Base-by-base conservation (phyloP, 2,797 vertebrate genomes). In the Acipenser ruthenus region DNA sequence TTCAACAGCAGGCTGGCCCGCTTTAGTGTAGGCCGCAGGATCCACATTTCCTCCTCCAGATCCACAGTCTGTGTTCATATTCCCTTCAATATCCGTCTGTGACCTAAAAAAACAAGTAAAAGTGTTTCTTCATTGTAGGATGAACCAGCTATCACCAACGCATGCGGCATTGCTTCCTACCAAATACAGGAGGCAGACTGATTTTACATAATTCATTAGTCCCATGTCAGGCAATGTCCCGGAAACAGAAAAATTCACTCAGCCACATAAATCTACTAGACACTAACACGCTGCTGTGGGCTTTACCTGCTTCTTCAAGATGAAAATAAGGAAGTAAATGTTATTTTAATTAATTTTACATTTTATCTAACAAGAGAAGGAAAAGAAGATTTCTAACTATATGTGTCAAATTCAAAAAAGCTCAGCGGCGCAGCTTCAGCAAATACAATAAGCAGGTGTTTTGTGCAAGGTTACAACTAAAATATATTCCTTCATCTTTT, bases 51-150 rank as follows among this genome's bases (percentile, higher is more conserved):
- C 69, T 64, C 90, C 87, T 58, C 86, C 89, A 3, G 87, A 87
- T 78, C 86, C 78, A 59, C 77, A 77, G 78, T 94, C 95, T 0
- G 84, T 78, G 55, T 84, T 87, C 7, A 83, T 78, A 0, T 86
- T 90, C 66, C 92, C 94, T 69, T 96, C 95, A 2, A 82, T 84
- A 74, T 98, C 96, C 10, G 90, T 93, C 87, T 98, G 95, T 23
- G 95, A 95, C 83, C 96, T 99, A 81, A 50, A 68, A 72, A 68
- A 76, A 37, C 65, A 58, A 7, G 51, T 12, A 71, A 64, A 68
- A 51, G 18, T 50, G 11, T 51, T 50, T 67, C 15, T 50, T 62
- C 10, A 50, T 3, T 48, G 13, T 49, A 65, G 13, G 53, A 48
- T 12, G 50, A 67, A 60, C 52, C 69, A 13, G 65, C 55, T 65